A percentile compares a stretch with the other conserved stretches of the same genome.
Evolutionary conservation across 2,888 invertebrate genomes (phyloP).

Genomic region (Tipula lateralis): DNA sequence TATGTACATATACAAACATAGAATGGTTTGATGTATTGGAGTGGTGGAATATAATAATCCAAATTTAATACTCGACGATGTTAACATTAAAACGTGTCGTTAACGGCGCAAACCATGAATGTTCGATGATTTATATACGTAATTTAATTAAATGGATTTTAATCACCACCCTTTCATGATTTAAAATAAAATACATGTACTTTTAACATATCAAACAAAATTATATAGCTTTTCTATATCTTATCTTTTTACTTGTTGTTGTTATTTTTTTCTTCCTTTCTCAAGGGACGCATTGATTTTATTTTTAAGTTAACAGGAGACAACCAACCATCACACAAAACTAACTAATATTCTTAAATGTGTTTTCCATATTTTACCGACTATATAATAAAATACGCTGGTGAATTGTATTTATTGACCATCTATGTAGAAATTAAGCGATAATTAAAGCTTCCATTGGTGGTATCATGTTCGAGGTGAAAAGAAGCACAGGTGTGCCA

Average conservation of each 20-base stretch:
- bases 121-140: neutral
- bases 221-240: neutral
- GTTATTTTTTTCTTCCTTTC: too few species aligned
- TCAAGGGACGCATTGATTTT: conserved; percentile 28
- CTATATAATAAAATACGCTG: neutral
- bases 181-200: conserved; percentile 25
- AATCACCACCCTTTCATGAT: neutral
- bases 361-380: neutral
- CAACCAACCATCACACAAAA: neutral
- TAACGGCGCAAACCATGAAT: neutral
- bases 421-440: neutral
- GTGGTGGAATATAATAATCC: neutral
- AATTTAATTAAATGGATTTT: neutral
- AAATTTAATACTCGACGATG: neutral
- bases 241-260: too few species aligned
- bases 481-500: neutral
- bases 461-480: neutral
- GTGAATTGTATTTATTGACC: neutral
- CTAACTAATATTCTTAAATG: neutral
- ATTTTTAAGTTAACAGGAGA: conserved; percentile 2
- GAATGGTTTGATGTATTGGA: too few species aligned
- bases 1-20: too few species aligned
- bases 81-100: neutral
- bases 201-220: conserved; percentile 28
- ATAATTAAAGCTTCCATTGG: neutral